These are phyloP conservation scores for Dendrolimus kikuchii DNA, from an alignment of 1,140 invertebrate genomes.

Conservation along the genomic window DNA sequence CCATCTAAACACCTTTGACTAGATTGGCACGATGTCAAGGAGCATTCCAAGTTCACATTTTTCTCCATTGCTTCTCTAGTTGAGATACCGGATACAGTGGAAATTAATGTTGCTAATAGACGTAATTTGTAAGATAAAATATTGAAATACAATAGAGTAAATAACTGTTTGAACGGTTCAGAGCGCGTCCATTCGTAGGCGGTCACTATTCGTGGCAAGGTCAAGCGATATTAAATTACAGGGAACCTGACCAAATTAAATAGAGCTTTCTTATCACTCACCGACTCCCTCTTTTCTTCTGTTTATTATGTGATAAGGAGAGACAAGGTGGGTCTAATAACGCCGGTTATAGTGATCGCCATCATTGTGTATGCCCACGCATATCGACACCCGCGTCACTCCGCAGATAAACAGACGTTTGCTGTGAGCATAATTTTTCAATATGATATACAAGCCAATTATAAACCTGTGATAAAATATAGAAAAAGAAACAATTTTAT, in stretches of 20 bases:
- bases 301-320: constrained; percentile 5
- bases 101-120: constrained; percentile 3
- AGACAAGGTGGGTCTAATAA: constrained; percentile 22
- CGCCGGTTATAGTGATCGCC: constrained; percentile 31
- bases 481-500: too few relatives aligned
- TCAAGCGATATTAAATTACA: constrained; percentile 63
- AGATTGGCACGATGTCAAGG: too few relatives aligned
- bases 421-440: constrained; percentile 13
- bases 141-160: constrained; percentile 11
- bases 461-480: neutral
- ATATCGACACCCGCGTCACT: constrained; percentile 34
- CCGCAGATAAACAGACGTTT: constrained; percentile 29
- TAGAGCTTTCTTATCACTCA: constrained; percentile 24
- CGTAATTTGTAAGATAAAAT: constrained; percentile 6
- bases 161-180: constrained; percentile 26
- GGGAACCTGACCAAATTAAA: constrained; percentile 32
- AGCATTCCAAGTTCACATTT: too few relatives aligned
- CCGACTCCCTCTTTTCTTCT: constrained; percentile 10
- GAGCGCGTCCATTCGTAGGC: constrained; percentile 39
- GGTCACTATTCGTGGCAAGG: constrained; percentile 65
- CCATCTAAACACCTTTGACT: too few relatives aligned
- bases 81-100: neutral
- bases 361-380: constrained; percentile 38
- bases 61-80: too few relatives aligned
- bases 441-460: neutral